These are phyloP conservation scores for Horisme vitalbata DNA, from an alignment of 2,888 invertebrate species.

Conservation along the genomic window DNA sequence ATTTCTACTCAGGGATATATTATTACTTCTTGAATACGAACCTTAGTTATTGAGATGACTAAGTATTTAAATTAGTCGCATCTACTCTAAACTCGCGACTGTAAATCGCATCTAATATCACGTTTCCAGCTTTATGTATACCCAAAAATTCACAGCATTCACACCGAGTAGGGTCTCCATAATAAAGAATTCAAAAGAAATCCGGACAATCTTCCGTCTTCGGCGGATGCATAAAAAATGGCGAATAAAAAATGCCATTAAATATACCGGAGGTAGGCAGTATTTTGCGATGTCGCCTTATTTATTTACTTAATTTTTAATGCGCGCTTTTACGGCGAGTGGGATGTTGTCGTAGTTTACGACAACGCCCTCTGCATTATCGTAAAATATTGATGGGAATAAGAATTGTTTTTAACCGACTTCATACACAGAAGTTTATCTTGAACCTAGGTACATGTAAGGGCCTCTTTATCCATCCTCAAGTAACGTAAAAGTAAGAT, in stretches of 20 bases:
- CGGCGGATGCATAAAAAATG: slow-evolving; percentile 47
- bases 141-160: slow-evolving; percentile 41
- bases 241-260: slow-evolving; percentile 50
- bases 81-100: no score
- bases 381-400: not conserved
- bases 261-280: slow-evolving; percentile 45
- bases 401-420: no score
- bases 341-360: slow-evolving; percentile 24
- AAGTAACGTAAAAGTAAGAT: no score
- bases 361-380: not conserved
- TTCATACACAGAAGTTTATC: no score
- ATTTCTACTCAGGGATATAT: no score
- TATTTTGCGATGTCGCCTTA: slow-evolving; percentile 28
- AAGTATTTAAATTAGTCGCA: no score
- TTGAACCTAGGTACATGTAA: no score
- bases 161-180: slow-evolving; percentile 41
- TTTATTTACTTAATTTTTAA: slow-evolving; percentile 36
- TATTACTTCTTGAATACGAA: no score
- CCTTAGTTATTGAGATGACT: no score
- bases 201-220: slow-evolving; percentile 41
- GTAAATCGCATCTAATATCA: no score
- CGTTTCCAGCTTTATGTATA: slow-evolving; percentile 44
- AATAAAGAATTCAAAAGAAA: slow-evolving; percentile 49
- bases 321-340: slow-evolving; percentile 28
- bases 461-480: no score